These are phyloP conservation scores for Pantelozetes paolii DNA, from an alignment of 2,888 invertebrate genomes.

Conservation along the genomic window DNA sequence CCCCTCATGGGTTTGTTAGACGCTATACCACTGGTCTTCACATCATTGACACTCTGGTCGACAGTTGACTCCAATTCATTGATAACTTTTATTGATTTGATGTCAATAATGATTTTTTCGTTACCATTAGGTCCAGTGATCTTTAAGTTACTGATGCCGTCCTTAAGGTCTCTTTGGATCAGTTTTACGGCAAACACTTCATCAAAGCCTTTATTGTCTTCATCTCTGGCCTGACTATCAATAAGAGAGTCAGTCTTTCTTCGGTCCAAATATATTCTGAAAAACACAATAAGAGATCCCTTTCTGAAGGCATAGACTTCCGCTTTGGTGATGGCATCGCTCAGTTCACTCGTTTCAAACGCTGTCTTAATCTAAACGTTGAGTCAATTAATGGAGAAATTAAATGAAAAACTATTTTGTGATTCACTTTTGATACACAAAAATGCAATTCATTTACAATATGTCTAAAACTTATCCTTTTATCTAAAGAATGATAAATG, in stretches of 20 bases:
- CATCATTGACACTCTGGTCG: conserved; percentile 7
- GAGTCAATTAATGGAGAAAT: not conserved
- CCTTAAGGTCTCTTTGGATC: conserved; percentile 20
- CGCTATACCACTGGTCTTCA: conserved; percentile 1
- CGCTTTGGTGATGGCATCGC: conserved; percentile 57
- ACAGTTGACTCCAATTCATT: conserved; percentile 1
- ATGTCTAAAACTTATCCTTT: conserved; percentile 1
- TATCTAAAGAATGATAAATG: not conserved
- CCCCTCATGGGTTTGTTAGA: not conserved
- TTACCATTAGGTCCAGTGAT: conserved; percentile 24
- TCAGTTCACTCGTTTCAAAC: conserved; percentile 62
- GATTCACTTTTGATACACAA: not conserved
- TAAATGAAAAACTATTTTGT: not conserved
- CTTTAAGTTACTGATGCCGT: conserved; percentile 21
- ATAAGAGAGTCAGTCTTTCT: conserved; percentile 68
- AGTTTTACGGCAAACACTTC: not conserved
- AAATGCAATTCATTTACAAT: conserved; percentile 15
- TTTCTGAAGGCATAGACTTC: conserved; percentile 70
- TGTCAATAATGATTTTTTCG: conserved; percentile 25
- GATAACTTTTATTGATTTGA: conserved; percentile 14
- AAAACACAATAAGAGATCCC: conserved; percentile 70
- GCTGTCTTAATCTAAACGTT: conserved; percentile 60
- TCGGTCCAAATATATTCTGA: conserved; percentile 71
- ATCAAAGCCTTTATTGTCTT: not conserved
- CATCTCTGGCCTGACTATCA: not conserved